phyloP scores from a whole-genome alignment of 2,888 invertebrate species.

The Tricholauxania praeusta region DNA sequence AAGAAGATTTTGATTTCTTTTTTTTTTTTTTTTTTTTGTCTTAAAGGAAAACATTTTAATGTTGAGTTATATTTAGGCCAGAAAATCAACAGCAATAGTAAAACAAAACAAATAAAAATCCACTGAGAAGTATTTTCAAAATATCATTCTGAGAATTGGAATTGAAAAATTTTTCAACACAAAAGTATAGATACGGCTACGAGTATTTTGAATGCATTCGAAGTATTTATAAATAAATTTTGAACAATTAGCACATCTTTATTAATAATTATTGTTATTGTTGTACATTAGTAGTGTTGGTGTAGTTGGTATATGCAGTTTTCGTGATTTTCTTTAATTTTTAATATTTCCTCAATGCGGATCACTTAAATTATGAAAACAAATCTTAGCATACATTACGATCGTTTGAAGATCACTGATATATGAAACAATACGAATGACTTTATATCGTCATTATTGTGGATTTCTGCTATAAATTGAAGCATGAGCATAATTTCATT shows the following conservation, averaged over 20 bases:
- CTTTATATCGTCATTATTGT: too few species aligned
- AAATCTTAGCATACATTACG: too few species aligned
- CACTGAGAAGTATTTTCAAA: slow-evolving; percentile 6
- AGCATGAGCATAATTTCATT: too few species aligned
- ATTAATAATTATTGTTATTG: slow-evolving; percentile 30
- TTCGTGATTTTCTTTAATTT: too few species aligned
- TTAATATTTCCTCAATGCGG: too few species aligned
- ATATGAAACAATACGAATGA: too few species aligned
- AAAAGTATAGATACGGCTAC: not conserved
- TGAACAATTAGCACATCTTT: slow-evolving; percentile 37
- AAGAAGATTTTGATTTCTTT: slow-evolving; percentile 4
- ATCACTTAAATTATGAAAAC: too few species aligned
- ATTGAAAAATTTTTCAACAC: not conserved
- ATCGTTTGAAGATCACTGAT: too few species aligned
- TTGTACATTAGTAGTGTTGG: not conserved
- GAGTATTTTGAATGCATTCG: slow-evolving; percentile 25
- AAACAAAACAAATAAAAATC: slow-evolving; percentile 7
- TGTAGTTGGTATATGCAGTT: too few species aligned
- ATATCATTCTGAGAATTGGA: not conserved
- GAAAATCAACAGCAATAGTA: slow-evolving; percentile 17
- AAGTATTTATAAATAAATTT: slow-evolving; percentile 29
- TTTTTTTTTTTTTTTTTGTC: not conserved
- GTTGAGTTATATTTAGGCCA: slow-evolving; percentile 40
- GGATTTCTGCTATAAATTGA: too few species aligned
- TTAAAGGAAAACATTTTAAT: slow-evolving; percentile 19